These are phyloP conservation scores for Etheostoma perlongum DNA, from an alignment of 2,797 vertebrate species.

Conservation along the genomic window DNA sequence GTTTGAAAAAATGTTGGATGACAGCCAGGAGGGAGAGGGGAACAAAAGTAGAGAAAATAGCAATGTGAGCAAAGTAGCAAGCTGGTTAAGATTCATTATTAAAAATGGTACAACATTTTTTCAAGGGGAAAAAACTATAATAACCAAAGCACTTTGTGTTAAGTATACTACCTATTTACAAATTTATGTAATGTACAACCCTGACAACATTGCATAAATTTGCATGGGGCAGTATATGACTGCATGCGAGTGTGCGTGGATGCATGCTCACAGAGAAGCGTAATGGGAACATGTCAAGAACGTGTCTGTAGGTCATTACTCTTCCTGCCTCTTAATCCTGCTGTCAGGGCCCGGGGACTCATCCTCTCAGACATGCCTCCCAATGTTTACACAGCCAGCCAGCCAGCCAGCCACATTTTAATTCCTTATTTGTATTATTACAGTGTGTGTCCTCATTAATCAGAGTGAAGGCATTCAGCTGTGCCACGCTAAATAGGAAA, in stretches of 20 bases:
- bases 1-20: constrained; percentile 43
- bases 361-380: constrained; percentile 80
- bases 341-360: constrained; percentile 78
- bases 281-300: constrained; percentile 82
- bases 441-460: constrained; percentile 81
- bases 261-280: constrained; percentile 50
- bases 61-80: constrained; percentile 15
- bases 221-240: constrained; percentile 22
- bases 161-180: background rate
- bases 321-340: constrained; percentile 77
- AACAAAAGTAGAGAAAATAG: constrained; percentile 23
- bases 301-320: constrained; percentile 81
- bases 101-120: background rate
- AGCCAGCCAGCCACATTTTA: constrained; percentile 68
- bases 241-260: constrained; percentile 7
- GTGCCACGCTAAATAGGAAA: constrained; percentile 47
- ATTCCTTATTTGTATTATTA: constrained; percentile 83
- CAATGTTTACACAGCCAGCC: constrained; percentile 82
- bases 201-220: constrained; percentile 24
- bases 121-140: background rate
- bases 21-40: constrained; percentile 30
- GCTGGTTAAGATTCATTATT: background rate
- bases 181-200: constrained; percentile 3
- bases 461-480: constrained; percentile 82
- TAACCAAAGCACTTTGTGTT: background rate